These are phyloP conservation scores for Chiroxiphia lanceolata DNA, from an alignment of 2,797 vertebrate genomes.

Conservation along the genomic window DNA sequence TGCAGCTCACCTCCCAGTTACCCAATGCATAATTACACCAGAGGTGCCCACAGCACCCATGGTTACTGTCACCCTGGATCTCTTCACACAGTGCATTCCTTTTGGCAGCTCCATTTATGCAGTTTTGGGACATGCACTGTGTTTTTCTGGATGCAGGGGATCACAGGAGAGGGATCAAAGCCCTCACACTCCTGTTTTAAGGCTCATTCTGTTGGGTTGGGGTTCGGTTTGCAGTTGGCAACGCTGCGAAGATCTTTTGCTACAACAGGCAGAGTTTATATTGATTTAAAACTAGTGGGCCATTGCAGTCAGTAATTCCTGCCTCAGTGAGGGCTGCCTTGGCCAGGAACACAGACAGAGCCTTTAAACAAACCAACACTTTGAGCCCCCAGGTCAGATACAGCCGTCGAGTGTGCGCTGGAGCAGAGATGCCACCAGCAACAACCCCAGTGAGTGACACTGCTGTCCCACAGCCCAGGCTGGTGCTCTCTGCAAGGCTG, in stretches of 20 bases:
- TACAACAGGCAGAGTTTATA: not conserved
- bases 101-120: not conserved
- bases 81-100: not conserved
- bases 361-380: not conserved
- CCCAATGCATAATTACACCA: not conserved
- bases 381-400: rapidly evolving
- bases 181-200: not conserved
- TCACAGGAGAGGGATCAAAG: not conserved
- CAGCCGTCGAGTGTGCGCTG: rapidly evolving
- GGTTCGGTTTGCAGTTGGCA: not conserved
- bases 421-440: not conserved
- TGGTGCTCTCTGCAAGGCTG: not conserved
- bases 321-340: not conserved
- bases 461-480: not conserved
- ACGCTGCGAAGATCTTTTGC: rapidly evolving
- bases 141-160: rapidly evolving
- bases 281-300: not conserved
- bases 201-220: not conserved
- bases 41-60: not conserved
- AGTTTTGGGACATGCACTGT: not conserved
- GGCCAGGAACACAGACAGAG: not conserved
- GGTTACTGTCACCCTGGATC: not conserved
- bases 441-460: not conserved
- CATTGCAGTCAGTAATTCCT: not conserved
- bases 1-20: not conserved